Evolutionary conservation across 35 echinoderm and acorn worm genomes (phyloP), one percentile per base, ranked within the genome.

Genomic region (Ophiothrix spiculata): DNA sequence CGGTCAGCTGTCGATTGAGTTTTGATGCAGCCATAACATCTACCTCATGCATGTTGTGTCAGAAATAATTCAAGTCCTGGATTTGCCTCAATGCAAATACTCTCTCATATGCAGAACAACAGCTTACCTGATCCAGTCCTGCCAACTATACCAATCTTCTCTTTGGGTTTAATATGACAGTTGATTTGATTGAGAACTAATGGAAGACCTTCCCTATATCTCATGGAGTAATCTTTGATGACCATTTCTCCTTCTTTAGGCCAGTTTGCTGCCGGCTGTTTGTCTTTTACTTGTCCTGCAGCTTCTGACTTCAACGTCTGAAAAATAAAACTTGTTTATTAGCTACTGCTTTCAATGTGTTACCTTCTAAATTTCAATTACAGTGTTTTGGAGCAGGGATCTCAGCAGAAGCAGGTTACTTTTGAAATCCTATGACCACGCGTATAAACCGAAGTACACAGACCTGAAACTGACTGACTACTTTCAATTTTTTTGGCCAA

Each of bases 101-200:
- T 12, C 33, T 29, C n/a, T 36, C 76, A 10, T 33, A 38, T n/a
- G n/a, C n/a, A n/a, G n/a, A n/a, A n/a, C n/a, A n/a, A n/a, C n/a
- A n/a, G n/a, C 89, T 36, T 78, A 97, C 95, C 95, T 33, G 95
- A 97, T 23, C 95, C 95, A 37, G 95, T 97, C 1, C 95, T 75
- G 33, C 95, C 95, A 17, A 93, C 95, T 32, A 97, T 97, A 36
- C 95, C 95, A 74, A 97, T 85, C 83, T 89, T 97, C 79, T 97
- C 90, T 28, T 69, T 39, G 0, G 95, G 83, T 31, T 88, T 82
- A 63, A 97, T 90, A 35, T 86, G 85, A 39, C 90, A 86, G 37
- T 75, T 85, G 25, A 97, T 88, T 35, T 81, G 81, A 45, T 85
- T 93, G 37, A 97, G 77, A 31, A 97, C 91, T 31, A 93, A 85